phyloP scores from a whole-genome alignment of 2,888 invertebrate species.

The Lathronympha strigana region DNA sequence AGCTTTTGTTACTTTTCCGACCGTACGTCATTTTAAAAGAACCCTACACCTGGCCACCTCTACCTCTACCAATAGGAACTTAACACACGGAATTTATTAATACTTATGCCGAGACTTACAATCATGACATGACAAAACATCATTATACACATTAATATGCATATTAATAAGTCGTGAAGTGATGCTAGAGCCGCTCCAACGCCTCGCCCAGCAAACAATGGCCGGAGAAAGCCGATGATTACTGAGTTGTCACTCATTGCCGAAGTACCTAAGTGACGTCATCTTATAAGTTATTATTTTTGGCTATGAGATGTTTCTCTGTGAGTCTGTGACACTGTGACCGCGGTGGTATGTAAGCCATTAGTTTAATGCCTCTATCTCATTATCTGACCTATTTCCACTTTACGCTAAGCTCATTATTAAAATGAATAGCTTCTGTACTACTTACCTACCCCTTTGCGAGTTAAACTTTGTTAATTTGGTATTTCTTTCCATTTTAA shows the following conservation, averaged over 20 bases:
- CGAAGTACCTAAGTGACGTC: constrained; percentile 8
- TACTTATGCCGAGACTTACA: neutral
- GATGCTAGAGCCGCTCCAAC: constrained; percentile 28
- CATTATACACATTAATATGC: constrained; percentile 20
- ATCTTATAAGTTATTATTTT: constrained; percentile 4
- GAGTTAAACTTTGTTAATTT: no score
- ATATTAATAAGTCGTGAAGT: constrained; percentile 28
- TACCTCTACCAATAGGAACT: no score
- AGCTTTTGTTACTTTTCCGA: no score
- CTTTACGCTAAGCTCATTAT: neutral
- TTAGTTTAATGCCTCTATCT: neutral
- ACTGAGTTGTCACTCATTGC: constrained; percentile 6
- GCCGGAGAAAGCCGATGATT: constrained; percentile 34
- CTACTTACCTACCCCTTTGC: no score
- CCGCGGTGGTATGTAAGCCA: neutral
- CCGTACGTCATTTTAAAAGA: no score
- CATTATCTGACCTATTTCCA: neutral
- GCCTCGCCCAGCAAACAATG: constrained; percentile 32
- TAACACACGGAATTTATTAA: no score
- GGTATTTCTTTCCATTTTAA: no score
- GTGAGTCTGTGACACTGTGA: no score
- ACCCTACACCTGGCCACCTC: no score
- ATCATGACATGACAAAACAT: constrained; percentile 10
- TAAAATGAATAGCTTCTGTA: no score
- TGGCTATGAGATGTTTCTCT: neutral